These are phyloP conservation scores for Ecliptopera silaceata DNA, from an alignment of 2,888 invertebrate species.

Conservation along the genomic window DNA sequence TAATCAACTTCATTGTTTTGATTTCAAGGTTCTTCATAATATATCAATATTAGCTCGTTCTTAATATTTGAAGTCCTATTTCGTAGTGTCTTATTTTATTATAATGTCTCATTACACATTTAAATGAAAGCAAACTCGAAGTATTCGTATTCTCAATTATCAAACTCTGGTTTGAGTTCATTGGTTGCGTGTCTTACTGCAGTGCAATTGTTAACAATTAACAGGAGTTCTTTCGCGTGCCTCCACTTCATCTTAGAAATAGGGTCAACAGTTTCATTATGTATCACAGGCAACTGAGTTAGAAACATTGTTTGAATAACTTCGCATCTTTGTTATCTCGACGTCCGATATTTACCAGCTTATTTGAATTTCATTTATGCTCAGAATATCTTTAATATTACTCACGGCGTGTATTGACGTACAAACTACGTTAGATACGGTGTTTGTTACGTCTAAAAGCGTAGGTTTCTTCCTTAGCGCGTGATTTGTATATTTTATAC, in stretches of 20 bases:
- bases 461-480: conserved; percentile 55
- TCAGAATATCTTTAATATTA: conserved; percentile 44
- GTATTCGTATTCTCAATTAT: conserved; percentile 45
- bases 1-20: conserved; percentile 37
- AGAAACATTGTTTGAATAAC: conserved; percentile 21
- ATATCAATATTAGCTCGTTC: conserved; percentile 33
- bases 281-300: conserved; percentile 35
- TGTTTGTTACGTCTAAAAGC: conserved; percentile 52
- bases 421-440: conserved; percentile 54
- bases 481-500: conserved; percentile 48
- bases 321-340: conserved; percentile 12
- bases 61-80: neutral
- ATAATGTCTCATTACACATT: neutral
- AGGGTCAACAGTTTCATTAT: conserved; percentile 63
- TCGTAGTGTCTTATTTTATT: neutral
- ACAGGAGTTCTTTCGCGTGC: conserved; percentile 78
- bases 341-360: neutral
- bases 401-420: conserved; percentile 59
- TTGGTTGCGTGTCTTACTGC: conserved; percentile 75
- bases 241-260: conserved; percentile 68
- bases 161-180: conserved; percentile 59
- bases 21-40: conserved; percentile 42
- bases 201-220: conserved; percentile 78
- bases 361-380: conserved; percentile 26
- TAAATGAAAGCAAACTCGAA: conserved; percentile 8